phyloP scores from a whole-genome alignment of 2,888 invertebrate genomes.

The Archips crataeganus region DNA sequence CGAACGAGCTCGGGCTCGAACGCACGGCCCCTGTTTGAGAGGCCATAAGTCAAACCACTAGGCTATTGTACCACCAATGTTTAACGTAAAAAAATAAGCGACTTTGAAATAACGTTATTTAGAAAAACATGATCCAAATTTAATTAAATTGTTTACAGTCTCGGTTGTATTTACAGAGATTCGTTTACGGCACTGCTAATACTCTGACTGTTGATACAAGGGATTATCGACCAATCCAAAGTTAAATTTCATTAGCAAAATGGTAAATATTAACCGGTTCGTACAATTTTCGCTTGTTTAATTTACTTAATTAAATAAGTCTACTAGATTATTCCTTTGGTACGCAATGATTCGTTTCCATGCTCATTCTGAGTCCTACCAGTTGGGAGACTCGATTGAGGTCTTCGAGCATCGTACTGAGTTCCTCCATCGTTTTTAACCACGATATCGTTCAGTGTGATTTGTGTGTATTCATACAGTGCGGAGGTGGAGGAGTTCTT shows the following conservation, averaged over 20 bases:
- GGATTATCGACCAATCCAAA: slow-evolving; percentile 9
- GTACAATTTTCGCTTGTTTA: not conserved
- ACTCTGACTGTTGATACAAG: slow-evolving; percentile 9
- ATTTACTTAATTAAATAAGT: not conserved
- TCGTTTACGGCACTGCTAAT: slow-evolving; percentile 15
- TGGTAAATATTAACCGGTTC: slow-evolving; percentile 5
- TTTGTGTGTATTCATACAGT: too few species aligned
- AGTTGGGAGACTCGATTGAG: too few species aligned
- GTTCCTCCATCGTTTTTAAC: too few species aligned
- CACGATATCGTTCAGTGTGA: too few species aligned
- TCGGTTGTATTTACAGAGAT: not conserved
- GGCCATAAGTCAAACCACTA: too few species aligned
- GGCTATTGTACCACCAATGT: too few species aligned
- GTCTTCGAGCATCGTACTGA: too few species aligned
- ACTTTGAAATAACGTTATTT: slow-evolving; percentile 18
- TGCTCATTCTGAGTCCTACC: too few species aligned
- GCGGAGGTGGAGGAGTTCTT: too few species aligned
- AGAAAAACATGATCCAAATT: slow-evolving; percentile 4
- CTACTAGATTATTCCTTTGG: not conserved
- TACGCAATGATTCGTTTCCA: not conserved
- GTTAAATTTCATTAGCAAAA: slow-evolving; percentile 17
- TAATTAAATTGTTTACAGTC: slow-evolving; percentile 25
- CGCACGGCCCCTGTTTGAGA: too few species aligned
- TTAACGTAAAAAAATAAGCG: slow-evolving; percentile 3
- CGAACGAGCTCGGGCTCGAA: too few species aligned